Percentiles rank a stretch among this genome's conserved stretches.
Conservation (phyloP, 92 coral and sea anemone genomes). For the Desmophyllum pertusum region DNA sequence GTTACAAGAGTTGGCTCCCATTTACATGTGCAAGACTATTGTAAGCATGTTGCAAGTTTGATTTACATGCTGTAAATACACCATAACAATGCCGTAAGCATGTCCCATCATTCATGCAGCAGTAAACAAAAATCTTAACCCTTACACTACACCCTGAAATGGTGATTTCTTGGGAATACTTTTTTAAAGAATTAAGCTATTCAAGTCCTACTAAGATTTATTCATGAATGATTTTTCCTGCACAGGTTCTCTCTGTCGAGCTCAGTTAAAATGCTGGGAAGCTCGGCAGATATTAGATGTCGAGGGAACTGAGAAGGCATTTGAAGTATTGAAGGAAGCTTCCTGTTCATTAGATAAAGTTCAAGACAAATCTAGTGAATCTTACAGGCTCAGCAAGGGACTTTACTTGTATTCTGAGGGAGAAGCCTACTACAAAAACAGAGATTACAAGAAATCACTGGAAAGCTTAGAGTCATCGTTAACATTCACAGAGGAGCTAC, state of each 20-base stretch:
- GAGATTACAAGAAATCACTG: conserved; percentile 18
- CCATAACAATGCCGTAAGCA: no score
- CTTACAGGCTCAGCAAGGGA: conserved; percentile 41
- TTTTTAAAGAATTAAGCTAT: no score
- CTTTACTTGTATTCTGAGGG: conserved; percentile 44
- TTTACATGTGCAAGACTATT: no score
- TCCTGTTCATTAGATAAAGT: conserved; percentile 38
- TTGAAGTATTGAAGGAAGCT: conserved; percentile 54
- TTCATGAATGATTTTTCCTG: no score
- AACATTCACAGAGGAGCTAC: conserved; percentile 6
- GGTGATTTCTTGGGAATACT: no score
- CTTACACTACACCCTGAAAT: no score
- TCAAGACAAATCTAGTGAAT: conserved; percentile 26
- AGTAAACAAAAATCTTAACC: no score
- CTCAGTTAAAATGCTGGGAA: conserved; percentile 72
- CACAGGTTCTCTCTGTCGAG: conserved; percentile 16
- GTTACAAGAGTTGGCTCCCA: no score
- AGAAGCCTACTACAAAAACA: conserved; percentile 27
- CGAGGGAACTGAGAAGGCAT: conserved; percentile 51
- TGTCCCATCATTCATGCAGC: no score
- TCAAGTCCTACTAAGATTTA: no score
- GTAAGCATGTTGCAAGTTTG: no score
- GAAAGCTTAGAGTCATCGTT: conserved; percentile 41
- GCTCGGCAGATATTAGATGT: conserved; percentile 53
- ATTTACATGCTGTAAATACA: no score